Conservation (phyloP, 2,888 invertebrate species). For the Caradrina kadenii region DNA sequence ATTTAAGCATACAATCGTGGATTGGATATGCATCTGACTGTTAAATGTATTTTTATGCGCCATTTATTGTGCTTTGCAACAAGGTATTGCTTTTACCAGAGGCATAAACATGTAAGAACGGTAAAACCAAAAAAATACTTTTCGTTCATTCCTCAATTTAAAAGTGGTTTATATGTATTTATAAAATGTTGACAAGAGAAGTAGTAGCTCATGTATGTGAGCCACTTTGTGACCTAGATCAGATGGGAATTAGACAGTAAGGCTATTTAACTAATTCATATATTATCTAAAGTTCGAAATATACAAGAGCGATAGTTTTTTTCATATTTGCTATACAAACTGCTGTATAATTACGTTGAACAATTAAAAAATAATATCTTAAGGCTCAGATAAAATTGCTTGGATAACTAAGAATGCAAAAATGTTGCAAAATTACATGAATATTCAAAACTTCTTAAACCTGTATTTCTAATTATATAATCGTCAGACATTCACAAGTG, state of each 20-base stretch:
- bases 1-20: not conserved
- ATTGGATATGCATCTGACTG: not conserved
- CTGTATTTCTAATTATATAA: constrained; percentile 9
- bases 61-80: not conserved
- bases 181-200: no score
- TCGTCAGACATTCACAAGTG: constrained; percentile 19
- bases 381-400: not conserved
- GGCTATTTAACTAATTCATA: no score
- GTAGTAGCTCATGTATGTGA: not conserved
- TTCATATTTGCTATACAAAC: not conserved
- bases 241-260: not conserved
- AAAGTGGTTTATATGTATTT: not conserved
- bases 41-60: not conserved
- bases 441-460: constrained; percentile 21
- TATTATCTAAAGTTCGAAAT: not conserved
- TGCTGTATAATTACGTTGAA: no score
- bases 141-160: not conserved
- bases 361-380: no score
- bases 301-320: not conserved
- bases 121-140: not conserved
- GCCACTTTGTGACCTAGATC: not conserved
- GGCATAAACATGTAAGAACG: not conserved
- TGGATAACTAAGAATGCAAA: not conserved
- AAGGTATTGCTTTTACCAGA: not conserved
- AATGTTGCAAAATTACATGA: not conserved